A percentile compares a stretch with the other conserved stretches of the same genome.
These are phyloP conservation scores for Grammatotria lemairii DNA, from an alignment of 2,113 vertebrate species.

Conservation along the genomic window DNA sequence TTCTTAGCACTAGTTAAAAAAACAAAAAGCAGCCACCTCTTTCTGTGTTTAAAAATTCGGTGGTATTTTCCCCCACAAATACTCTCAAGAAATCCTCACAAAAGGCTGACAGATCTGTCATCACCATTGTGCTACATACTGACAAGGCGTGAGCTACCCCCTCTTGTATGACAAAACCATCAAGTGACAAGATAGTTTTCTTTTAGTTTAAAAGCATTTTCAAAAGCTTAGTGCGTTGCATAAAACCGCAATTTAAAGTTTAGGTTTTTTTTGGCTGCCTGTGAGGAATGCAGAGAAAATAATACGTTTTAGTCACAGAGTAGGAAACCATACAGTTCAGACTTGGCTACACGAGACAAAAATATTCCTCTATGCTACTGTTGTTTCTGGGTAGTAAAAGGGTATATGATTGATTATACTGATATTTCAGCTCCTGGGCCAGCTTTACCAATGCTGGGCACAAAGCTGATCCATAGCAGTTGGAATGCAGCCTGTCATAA, in stretches of 20 bases:
- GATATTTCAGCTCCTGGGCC: neutral
- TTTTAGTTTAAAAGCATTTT: neutral
- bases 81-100: neutral
- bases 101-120: conserved; percentile 8
- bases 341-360: neutral
- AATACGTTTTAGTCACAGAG: neutral
- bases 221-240: neutral
- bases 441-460: neutral
- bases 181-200: neutral
- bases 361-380: neutral
- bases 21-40: neutral
- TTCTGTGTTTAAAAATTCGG: neutral
- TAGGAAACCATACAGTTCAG: neutral
- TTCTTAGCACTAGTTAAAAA: neutral
- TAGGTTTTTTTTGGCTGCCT: neutral
- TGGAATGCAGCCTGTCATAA: neutral
- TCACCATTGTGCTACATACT: neutral
- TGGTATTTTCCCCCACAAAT: neutral
- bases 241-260: neutral
- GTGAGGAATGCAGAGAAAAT: neutral
- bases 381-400: neutral
- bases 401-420: conserved; percentile 16
- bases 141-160: neutral
- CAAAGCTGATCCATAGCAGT: neutral
- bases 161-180: neutral